Evolutionary conservation across 2,797 vertebrate species (phyloP), one percentile per base, ranked within the genome.

Genomic region (Typhlichthys eigenmanni): DNA sequence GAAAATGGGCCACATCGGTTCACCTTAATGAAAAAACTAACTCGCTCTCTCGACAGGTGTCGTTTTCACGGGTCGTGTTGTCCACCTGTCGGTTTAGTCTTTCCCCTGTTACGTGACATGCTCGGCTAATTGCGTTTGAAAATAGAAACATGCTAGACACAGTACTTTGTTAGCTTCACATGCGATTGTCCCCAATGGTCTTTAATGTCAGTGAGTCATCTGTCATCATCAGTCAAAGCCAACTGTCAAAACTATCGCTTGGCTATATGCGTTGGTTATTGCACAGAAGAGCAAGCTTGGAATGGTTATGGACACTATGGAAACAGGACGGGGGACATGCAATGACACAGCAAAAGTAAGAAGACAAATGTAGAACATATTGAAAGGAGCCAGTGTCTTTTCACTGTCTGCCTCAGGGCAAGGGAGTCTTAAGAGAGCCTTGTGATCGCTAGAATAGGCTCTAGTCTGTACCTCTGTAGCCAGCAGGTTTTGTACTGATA

Each of bases 381-480:
- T 34, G 34, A 34, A 34, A 34, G 7, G 34, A 34, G 34, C 5
- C 34, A 34, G 34, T 34, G 34, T 34, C 34, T 34, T 34, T 34
- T 34, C 34, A 34, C 4, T 1, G 34, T 34, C 34, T 34, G 34
- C 34, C 68, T 24, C 69, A 14, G 81, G 83, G 76, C 66, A 17
- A 0, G 53, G 34, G 34, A 66, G 84, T 85, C 85, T 81, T 75
- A 8, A 74, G 79, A 72, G 62, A 76, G 58, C 14, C 81, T 70
- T 85, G 83, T 88, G 85, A 87, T 86, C 74, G 64, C 5, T 1
- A 63, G 60, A 51, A 24, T 66, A 58, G 47, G 43, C 62, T 11
- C 69, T 19, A 19, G 19, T 19, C 19, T 17, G 34, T 55, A 61
- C 47, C 66, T 78, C 69, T 76, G 29, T 60, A 59, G 58, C 58